Base-by-base conservation (phyloP, 2,113 vertebrate species). In the Macquaria australasica region DNA sequence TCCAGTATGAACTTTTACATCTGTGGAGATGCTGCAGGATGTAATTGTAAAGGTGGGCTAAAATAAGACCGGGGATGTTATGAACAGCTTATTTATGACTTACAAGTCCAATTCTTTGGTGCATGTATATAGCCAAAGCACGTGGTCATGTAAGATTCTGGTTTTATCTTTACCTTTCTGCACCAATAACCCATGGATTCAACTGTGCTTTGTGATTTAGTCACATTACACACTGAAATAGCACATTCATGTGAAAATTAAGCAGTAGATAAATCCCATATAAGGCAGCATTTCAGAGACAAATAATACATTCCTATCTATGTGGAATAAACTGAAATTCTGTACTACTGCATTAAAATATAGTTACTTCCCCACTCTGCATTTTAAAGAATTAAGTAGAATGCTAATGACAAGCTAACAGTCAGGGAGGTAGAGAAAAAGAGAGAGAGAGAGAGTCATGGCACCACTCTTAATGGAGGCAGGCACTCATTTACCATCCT, bases 401-500 rank as follows among this genome's bases (percentile, higher is more conserved):
- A 66, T 43, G 9, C 53, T 62, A 28, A 25, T 48, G 60, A 76
- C 68, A 76, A 79, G 37, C 68, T 37, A 82, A 85, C 41, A 55
- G 20, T 74, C 71, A 8, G 18, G 3, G 55, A 71, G n/a, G 64
- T 14, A 62, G 67, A 70, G 70, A 39, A 3, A 28, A 21, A 28
- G 20, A 23, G 43, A 23, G 77, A 55, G 45, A 23, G 15, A 69
- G 55, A 77, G 23, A n/a, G 45, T 82, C 53, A 86, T 77, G 68
- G 78, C 87, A 80, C 68, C 62, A 75, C 78, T 87, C 70, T 66
- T 86, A 83, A 87, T 82, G 84, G 82, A 89, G 45, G 69, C 81
- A 76, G 67, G 31, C 67, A 64, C 74, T 83, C 82, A 81, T 93
- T 93, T 90, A 90, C 87, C 91, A 88, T 92, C 78, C 76, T 89